Conservation (phyloP, 2,888 invertebrate species). For the Zygogramma bicolorata region DNA sequence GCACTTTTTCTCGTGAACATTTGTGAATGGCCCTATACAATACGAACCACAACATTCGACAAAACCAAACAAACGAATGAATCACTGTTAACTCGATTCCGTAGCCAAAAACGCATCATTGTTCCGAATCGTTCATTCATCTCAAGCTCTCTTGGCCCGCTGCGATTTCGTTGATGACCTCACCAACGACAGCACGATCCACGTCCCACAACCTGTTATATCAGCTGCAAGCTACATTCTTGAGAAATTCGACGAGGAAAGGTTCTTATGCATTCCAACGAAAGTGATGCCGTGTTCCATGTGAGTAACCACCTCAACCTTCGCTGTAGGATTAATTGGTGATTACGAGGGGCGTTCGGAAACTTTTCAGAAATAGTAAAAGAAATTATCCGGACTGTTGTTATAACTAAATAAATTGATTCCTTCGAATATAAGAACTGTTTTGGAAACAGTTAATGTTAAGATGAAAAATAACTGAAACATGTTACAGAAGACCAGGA, state of each 20-base stretch:
- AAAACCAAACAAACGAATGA: too few relatives aligned
- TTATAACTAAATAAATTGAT: too few relatives aligned
- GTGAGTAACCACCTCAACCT: background rate
- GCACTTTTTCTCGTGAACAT: too few relatives aligned
- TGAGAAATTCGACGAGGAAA: conserved; percentile 21
- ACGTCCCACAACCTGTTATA: background rate
- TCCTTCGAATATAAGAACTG: too few relatives aligned
- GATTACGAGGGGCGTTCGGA: background rate
- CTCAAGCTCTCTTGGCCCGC: background rate
- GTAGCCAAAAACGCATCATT: too few relatives aligned
- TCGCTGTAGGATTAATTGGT: background rate
- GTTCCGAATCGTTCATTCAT: too few relatives aligned
- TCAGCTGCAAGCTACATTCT: conserved; percentile 33
- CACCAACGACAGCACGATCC: background rate
- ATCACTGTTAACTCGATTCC: too few relatives aligned
- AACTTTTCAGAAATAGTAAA: background rate
- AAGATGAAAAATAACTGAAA: too few relatives aligned
- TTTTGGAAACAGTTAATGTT: too few relatives aligned
- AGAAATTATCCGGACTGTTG: background rate
- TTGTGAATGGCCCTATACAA: too few relatives aligned
- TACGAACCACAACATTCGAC: too few relatives aligned
- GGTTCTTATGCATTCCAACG: conserved; percentile 35
- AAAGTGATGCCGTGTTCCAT: conserved; percentile 30
- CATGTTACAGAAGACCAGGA: too few relatives aligned
- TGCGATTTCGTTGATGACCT: background rate